Evolutionary conservation across 2,888 invertebrate genomes (phyloP), one percentile per base, ranked within the genome.

Genomic region (Eledona agricola): DNA sequence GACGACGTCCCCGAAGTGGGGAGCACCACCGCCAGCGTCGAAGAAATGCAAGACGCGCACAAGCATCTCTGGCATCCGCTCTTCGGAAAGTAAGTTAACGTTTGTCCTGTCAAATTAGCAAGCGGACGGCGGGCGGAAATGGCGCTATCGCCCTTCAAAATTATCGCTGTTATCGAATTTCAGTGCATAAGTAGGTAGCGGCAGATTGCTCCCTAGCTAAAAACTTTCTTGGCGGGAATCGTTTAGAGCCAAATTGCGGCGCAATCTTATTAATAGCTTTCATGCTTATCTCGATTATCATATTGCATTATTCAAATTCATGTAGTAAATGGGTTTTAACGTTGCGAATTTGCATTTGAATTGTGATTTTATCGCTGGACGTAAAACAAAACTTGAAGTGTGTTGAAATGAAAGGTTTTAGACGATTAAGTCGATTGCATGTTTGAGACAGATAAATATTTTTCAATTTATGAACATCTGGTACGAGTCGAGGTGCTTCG

Each of bases 61-160:
- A 82, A 86, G 66, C 87, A 88, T 59, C 78, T 91, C 37, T 91
- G 91, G 91, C 90, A 91, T 79, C 91, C 91, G 43, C 80, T 91
- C 34, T 91, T 91, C 75, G 88, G 90, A 82, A 90, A 89, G 90
- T 91, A 79, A 87, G 84, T 82, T 55, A 5, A 20, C 1, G n/a
- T 20, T 42, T 15, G 13, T 11, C 31, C n/a, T n/a, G n/a, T n/a
- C n/a, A n/a, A n/a, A n/a, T n/a, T n/a, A n/a, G n/a, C n/a, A n/a
- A n/a, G n/a, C n/a, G n/a, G n/a, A n/a, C n/a, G n/a, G n/a, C n/a
- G n/a, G n/a, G n/a, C n/a, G n/a, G n/a, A n/a, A n/a, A n/a, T n/a
- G n/a, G n/a, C n/a, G n/a, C n/a, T n/a, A n/a, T n/a, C n/a, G n/a
- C n/a, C n/a, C n/a, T n/a, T n/a, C n/a, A n/a, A n/a, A n/a, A n/a